A percentile compares a stretch with the other conserved stretches of the same genome.
Conservation (phyloP, 2,888 invertebrate genomes). For the Tiliacea citrago region DNA sequence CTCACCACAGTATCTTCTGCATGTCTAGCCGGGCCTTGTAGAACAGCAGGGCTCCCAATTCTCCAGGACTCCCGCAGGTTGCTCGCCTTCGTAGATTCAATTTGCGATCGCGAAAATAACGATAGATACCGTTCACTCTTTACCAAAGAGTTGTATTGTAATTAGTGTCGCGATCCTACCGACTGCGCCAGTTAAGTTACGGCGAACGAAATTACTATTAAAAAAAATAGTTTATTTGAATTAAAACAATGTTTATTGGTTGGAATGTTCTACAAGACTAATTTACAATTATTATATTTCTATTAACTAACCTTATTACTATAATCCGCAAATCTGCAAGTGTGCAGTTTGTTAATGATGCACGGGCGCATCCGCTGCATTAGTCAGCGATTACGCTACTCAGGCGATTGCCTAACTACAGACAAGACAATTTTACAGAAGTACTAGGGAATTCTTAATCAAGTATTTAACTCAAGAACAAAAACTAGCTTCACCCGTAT, state of each 20-base stretch:
- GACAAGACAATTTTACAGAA: neutral
- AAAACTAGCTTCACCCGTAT: neutral
- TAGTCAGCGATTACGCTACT: neutral
- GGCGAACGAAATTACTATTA: neutral
- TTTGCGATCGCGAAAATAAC: too few relatives aligned
- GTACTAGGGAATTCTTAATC: neutral
- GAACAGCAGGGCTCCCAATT: too few relatives aligned
- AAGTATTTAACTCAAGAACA: constrained; percentile 1
- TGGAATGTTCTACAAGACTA: neutral
- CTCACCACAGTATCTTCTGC: too few relatives aligned
- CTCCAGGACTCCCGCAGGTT: too few relatives aligned
- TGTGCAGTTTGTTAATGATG: constrained; percentile 1
- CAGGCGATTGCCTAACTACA: constrained; percentile 11
- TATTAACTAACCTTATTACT: neutral
- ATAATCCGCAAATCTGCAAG: neutral
- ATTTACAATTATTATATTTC: neutral
- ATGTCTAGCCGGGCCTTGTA: too few relatives aligned
- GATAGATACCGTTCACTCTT: too few relatives aligned
- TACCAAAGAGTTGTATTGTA: too few relatives aligned
- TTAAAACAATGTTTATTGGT: neutral
- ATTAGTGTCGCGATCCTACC: too few relatives aligned
- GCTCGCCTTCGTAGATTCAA: too few relatives aligned
- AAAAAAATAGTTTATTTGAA: constrained; percentile 4
- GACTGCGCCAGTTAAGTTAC: too few relatives aligned
- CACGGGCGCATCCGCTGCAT: constrained; percentile 4